Evolutionary conservation across 2,797 vertebrate species (phyloP).

Genomic region (Scyliorhinus canicula): DNA sequence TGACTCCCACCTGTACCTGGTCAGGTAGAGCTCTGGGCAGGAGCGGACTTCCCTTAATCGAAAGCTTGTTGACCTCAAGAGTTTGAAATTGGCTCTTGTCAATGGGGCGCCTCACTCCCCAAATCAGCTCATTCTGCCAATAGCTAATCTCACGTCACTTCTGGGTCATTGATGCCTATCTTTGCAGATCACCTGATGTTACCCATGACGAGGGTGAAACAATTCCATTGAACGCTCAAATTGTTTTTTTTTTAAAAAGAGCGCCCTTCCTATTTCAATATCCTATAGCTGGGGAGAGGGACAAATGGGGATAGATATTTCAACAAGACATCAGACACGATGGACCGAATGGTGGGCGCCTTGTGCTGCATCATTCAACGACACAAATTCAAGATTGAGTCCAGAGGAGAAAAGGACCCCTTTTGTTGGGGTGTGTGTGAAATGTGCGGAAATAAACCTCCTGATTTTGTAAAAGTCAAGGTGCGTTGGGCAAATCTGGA

Average conservation of each 20-base stretch:
- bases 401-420: background rate
- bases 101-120: background rate
- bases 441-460: background rate
- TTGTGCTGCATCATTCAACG: background rate
- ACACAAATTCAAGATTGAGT: background rate
- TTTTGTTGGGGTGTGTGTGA: background rate
- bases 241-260: too few species aligned
- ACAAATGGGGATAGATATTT: background rate
- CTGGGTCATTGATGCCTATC: background rate
- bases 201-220: background rate
- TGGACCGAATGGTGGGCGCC: too few species aligned
- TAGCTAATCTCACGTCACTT: background rate
- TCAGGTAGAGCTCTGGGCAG: background rate
- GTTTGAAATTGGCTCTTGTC: background rate
- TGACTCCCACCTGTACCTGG: background rate
- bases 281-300: background rate
- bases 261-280: background rate
- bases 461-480: background rate
- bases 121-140: background rate
- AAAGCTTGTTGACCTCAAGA: background rate
- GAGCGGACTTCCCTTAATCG: too few species aligned
- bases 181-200: background rate
- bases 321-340: background rate
- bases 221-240: background rate
- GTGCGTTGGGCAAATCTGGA: background rate